These are phyloP conservation scores for Pseudois nayaur DNA, from an alignment of 2,113 vertebrate species.

Conservation along the genomic window DNA sequence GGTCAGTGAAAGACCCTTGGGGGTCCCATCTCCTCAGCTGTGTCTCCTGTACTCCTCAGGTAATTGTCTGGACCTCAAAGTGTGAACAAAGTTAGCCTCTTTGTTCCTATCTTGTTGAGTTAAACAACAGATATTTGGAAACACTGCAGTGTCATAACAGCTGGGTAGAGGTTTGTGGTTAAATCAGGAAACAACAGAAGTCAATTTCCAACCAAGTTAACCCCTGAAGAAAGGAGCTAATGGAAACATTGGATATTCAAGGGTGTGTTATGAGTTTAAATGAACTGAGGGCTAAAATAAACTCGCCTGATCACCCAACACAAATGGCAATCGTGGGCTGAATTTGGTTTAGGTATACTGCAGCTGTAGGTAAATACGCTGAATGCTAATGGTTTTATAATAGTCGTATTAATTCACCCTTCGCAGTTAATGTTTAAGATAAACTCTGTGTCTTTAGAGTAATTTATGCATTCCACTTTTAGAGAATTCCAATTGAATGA, in stretches of 20 bases:
- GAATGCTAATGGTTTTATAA: constrained; percentile 94
- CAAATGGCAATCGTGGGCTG: constrained; percentile 76
- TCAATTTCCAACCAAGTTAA: constrained; percentile 8
- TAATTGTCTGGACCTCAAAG: background rate
- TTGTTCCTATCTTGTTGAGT: background rate
- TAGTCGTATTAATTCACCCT: constrained; percentile 95
- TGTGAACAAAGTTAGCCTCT: background rate
- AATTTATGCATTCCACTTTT: constrained; percentile 88
- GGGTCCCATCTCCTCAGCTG: accelerated
- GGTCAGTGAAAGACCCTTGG: background rate
- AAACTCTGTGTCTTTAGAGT: constrained; percentile 87
- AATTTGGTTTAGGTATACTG: constrained; percentile 76
- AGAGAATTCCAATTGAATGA: constrained; percentile 90
- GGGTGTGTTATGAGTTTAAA: constrained; percentile 56
- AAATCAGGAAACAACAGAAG: background rate
- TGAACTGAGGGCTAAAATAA: constrained; percentile 77
- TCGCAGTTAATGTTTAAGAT: constrained; percentile 90
- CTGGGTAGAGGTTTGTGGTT: background rate
- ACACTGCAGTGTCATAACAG: background rate
- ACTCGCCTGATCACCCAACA: constrained; percentile 76
- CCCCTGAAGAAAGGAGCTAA: background rate
- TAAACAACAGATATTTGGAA: background rate
- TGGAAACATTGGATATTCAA: constrained; percentile 29
- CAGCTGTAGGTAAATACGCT: constrained; percentile 85
- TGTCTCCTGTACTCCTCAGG: background rate